These are phyloP conservation scores for Caenorhabditis macrosperma DNA, from an alignment of 2,888 invertebrate genomes.

Conservation along the genomic window DNA sequence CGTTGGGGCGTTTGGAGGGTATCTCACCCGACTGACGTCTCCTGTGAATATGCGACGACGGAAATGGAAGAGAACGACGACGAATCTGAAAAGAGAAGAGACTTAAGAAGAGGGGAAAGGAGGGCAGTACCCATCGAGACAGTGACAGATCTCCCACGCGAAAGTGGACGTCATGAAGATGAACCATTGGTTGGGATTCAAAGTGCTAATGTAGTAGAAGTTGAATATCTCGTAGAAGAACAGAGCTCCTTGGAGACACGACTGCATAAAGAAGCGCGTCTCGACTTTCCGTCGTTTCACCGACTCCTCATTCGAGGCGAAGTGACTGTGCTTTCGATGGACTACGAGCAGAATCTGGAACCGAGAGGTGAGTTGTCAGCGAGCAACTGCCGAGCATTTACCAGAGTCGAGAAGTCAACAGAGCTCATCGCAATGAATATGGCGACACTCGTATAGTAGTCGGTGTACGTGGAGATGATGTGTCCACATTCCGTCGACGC, in stretches of 20 bases:
- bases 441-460: conserved; percentile 62
- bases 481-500: conserved; percentile 60
- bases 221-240: conserved; percentile 68
- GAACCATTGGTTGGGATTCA: conserved; percentile 55
- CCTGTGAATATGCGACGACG: conserved; percentile 46
- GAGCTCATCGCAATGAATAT: conserved; percentile 55
- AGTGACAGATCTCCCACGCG: conserved; percentile 66
- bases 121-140: conserved; percentile 60
- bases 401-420: conserved; percentile 60
- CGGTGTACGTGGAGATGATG: conserved; percentile 64
- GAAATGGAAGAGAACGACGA: conserved; percentile 62
- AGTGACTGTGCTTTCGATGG: conserved; percentile 47
- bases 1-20: not conserved
- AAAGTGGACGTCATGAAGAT: conserved; percentile 63
- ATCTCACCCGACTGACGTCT: conserved; percentile 28
- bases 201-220: conserved; percentile 62
- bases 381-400: too few species aligned
- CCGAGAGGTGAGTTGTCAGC: too few species aligned
- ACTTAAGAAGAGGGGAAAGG: not conserved
- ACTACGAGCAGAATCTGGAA: conserved; percentile 44
- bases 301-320: conserved; percentile 28
- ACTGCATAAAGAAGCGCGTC: conserved; percentile 64
- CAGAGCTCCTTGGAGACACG: conserved; percentile 60
- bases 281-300: conserved; percentile 52
- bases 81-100: conserved; percentile 46